phyloP scores from a whole-genome alignment of 2,797 vertebrate species.

The Myotis daubentonii region DNA sequence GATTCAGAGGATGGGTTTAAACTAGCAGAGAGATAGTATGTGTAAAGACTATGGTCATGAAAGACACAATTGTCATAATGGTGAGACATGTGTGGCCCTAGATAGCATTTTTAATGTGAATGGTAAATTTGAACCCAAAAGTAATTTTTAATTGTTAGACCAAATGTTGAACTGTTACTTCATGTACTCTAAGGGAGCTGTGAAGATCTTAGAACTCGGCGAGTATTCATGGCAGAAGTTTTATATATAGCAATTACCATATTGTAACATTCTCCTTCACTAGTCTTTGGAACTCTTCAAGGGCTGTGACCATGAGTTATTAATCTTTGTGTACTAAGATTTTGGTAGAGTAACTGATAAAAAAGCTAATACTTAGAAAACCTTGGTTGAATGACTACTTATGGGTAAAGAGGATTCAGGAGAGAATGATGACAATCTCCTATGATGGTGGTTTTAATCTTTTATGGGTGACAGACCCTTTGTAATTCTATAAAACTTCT shows the following conservation, averaged over 20 bases:
- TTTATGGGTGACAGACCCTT: neutral
- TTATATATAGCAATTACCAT: neutral
- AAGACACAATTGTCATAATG: neutral
- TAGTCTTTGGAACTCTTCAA: constrained; percentile 11
- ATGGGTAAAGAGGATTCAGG: neutral
- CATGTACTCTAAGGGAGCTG: neutral
- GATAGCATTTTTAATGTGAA: neutral
- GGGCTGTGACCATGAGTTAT: neutral
- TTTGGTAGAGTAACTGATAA: constrained; percentile 36
- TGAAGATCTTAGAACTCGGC: neutral
- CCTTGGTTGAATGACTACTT: neutral
- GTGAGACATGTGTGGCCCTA: neutral
- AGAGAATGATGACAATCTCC: neutral
- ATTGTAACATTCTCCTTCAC: neutral
- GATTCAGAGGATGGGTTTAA: constrained; percentile 11
- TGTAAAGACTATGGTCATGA: neutral
- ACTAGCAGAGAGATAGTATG: neutral
- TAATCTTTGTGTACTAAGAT: constrained; percentile 35
- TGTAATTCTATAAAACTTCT: constrained; percentile 22
- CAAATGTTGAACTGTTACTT: neutral
- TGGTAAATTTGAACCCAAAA: neutral
- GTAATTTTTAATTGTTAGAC: constrained; percentile 1
- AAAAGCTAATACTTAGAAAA: constrained; percentile 29
- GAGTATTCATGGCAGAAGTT: neutral
- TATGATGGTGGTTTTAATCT: neutral